phyloP scores from a whole-genome alignment of 1,140 invertebrate genomes.

The Drosophila funebris region DNA sequence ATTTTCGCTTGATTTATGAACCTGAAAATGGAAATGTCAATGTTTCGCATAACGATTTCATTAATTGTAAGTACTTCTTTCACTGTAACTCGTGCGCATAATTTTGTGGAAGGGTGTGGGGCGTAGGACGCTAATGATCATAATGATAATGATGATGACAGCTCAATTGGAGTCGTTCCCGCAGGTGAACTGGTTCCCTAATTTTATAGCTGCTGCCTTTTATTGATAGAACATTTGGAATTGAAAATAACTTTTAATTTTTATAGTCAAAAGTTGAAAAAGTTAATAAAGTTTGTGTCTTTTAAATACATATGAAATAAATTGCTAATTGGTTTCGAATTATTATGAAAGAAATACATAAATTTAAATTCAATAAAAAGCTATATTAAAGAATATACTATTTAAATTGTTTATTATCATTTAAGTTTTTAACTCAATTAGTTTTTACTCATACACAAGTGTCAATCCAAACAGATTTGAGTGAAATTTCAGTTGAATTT shows the following conservation, averaged over 20 bases:
- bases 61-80: conserved; percentile 67
- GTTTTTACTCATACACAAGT: too few species aligned
- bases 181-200: conserved; percentile 27
- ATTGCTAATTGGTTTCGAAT: too few species aligned
- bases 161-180: conserved; percentile 53
- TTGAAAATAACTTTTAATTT: background rate
- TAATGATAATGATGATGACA: conserved; percentile 53
- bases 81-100: conserved; percentile 40
- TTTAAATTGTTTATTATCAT: too few species aligned
- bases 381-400: too few species aligned
- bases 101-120: conserved; percentile 5
- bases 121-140: conserved; percentile 34
- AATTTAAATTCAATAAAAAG: too few species aligned
- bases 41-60: conserved; percentile 79
- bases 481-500: too few species aligned
- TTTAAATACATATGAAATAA: too few species aligned
- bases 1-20: conserved; percentile 81
- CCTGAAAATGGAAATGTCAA: conserved; percentile 73
- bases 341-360: too few species aligned
- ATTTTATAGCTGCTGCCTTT: conserved; percentile 6
- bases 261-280: too few species aligned
- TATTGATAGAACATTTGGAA: background rate
- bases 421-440: too few species aligned
- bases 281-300: too few species aligned
- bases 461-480: too few species aligned